These are phyloP conservation scores for Odontocerum albicorne DNA, from an alignment of 2,888 invertebrate species.

Conservation along the genomic window DNA sequence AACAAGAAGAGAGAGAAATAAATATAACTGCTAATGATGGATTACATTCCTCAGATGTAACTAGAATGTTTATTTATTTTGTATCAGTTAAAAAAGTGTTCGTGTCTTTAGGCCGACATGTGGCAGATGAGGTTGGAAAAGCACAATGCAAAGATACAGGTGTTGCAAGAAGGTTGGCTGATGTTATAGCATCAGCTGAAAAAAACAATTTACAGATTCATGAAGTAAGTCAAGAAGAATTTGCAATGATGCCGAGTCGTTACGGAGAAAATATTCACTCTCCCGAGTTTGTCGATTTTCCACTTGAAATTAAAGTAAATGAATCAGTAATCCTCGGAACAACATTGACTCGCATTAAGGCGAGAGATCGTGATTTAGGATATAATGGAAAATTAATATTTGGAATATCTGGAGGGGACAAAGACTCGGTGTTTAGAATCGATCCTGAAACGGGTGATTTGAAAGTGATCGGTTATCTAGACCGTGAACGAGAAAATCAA, in stretches of 20 bases:
- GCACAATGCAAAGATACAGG: conserved; percentile 87
- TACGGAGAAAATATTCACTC: conserved; percentile 85
- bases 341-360: conserved; percentile 68
- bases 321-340: conserved; percentile 84
- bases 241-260: conserved; percentile 75
- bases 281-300: conserved; percentile 86
- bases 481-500: conserved; percentile 81
- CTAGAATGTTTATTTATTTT: conserved; percentile 73
- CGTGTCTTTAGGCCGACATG: conserved; percentile 44
- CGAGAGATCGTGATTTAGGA: conserved; percentile 84
- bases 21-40: conserved; percentile 93
- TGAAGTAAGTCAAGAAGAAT: conserved; percentile 60
- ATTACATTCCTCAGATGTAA: conserved; percentile 86
- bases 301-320: conserved; percentile 79
- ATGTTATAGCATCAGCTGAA: conserved; percentile 78
- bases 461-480: conserved; percentile 82
- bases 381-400: conserved; percentile 90
- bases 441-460: conserved; percentile 86
- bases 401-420: conserved; percentile 82
- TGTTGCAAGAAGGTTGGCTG: conserved; percentile 76
- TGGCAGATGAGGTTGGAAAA: conserved; percentile 60
- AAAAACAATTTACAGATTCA: conserved; percentile 71
- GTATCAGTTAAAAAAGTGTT: conserved; percentile 68
- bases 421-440: conserved; percentile 82
- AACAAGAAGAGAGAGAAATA: conserved; percentile 66